A percentile compares a stretch with the other conserved stretches of the same genome.
phyloP scores from a whole-genome alignment of 2,888 invertebrate genomes.

The Scaptodrosophila latifasciaeformis region DNA sequence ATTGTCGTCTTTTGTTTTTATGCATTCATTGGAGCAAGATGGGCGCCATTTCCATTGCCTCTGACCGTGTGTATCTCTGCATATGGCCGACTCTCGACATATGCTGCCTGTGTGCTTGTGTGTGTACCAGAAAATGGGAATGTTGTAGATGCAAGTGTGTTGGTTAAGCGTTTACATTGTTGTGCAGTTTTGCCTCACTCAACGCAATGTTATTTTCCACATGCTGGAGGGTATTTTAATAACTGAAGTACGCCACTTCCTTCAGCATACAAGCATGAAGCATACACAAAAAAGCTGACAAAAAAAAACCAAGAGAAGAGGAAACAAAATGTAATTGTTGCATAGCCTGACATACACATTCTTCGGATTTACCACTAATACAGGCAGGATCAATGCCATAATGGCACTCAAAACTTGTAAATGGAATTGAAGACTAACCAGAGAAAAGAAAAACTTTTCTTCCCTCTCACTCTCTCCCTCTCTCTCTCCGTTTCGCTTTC shows the following conservation, averaged over 20 bases:
- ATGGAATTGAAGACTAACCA: not conserved
- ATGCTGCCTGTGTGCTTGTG: constrained; percentile 1
- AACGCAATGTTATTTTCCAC: constrained; percentile 22
- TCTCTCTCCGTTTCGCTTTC: too few relatives aligned
- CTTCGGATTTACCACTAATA: not conserved
- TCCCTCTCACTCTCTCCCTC: too few relatives aligned
- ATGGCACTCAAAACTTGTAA: constrained; percentile 7
- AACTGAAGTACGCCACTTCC: constrained; percentile 55
- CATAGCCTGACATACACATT: constrained; percentile 22
- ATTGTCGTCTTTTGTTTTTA: constrained; percentile 38
- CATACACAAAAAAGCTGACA: constrained; percentile 6
- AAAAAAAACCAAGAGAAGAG: constrained; percentile 5
- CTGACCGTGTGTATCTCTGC: constrained; percentile 33
- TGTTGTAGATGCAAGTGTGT: constrained; percentile 9
- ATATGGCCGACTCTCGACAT: constrained; percentile 28
- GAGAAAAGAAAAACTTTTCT: constrained; percentile 12
- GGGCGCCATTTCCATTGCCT: constrained; percentile 38
- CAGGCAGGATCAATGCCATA: constrained; percentile 19
- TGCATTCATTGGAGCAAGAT: constrained; percentile 32
- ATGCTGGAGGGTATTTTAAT: constrained; percentile 53
- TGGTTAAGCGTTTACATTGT: constrained; percentile 57
- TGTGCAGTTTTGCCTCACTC: constrained; percentile 21
- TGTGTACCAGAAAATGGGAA: constrained; percentile 30
- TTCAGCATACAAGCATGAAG: constrained; percentile 23
- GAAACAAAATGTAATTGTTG: constrained; percentile 52